These are phyloP conservation scores for Zaprionus bogoriensis DNA, from an alignment of 2,888 invertebrate genomes.

Conservation along the genomic window DNA sequence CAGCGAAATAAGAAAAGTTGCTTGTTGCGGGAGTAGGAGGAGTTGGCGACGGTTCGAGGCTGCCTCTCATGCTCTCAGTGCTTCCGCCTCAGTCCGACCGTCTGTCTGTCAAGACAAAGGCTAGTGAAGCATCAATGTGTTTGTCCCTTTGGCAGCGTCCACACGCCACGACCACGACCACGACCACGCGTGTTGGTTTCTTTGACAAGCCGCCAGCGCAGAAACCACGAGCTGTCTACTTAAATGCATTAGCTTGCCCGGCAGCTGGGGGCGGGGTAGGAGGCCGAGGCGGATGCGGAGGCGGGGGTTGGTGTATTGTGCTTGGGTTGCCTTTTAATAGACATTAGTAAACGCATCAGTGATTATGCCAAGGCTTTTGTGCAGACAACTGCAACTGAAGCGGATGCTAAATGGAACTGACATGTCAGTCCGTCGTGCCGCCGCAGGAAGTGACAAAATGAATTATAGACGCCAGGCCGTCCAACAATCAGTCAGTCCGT, in stretches of 20 bases:
- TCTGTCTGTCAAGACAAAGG: slow-evolving; percentile 65
- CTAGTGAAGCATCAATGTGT: slow-evolving; percentile 69
- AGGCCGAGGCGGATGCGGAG: slow-evolving; percentile 1
- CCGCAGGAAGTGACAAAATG: slow-evolving; percentile 64
- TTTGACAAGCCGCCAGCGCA: slow-evolving; percentile 70
- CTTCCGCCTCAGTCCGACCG: too few relatives aligned
- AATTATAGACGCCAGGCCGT: slow-evolving; percentile 56
- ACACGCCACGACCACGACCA: slow-evolving; percentile 21
- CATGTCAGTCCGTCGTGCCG: slow-evolving; percentile 51
- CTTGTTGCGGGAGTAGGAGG: neutral
- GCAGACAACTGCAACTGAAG: slow-evolving; percentile 76
- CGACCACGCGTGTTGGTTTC: slow-evolving; percentile 65
- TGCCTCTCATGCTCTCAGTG: too few relatives aligned
- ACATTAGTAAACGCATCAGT: slow-evolving; percentile 75
- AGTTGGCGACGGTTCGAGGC: neutral
- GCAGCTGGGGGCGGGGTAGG: neutral
- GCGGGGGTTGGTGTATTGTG: slow-evolving; percentile 10
- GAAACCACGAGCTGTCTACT: slow-evolving; percentile 69
- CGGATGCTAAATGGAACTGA: slow-evolving; percentile 76
- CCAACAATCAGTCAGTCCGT: slow-evolving; percentile 7
- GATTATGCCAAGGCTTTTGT: slow-evolving; percentile 66
- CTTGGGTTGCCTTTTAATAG: slow-evolving; percentile 70
- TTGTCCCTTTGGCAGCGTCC: slow-evolving; percentile 63
- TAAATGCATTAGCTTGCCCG: slow-evolving; percentile 65
- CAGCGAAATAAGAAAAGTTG: slow-evolving; percentile 55